Evolutionary conservation across 2,888 invertebrate genomes (phyloP), one percentile per base, ranked within the genome.

Genomic region (Dicranocentrus wangi): DNA sequence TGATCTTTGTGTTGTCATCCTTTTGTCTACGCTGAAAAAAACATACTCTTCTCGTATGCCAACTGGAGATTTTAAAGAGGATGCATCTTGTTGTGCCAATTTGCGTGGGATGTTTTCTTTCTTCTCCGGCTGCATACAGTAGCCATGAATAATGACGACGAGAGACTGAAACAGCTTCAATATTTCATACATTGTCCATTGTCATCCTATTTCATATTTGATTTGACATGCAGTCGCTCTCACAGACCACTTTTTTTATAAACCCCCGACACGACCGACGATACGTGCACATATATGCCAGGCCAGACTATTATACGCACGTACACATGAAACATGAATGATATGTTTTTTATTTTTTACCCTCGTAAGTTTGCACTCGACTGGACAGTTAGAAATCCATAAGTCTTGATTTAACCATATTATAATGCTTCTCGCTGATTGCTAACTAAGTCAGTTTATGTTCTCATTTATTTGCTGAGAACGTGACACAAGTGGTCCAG

Each of bases 31-130:
- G 10, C 10, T 32, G 3, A 32, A 32, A 32, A 32, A 39, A 10
- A 17, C 28, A 63, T 61, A 15, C 21, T 39, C 21, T 39, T 55
- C 58, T 23, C 66, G 66, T 43, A 66, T 63, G 66, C 66, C 51
- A 53, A 63, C 76, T 69, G 42, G 68, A 73, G 82, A 78, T 78
- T 76, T n/a, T 82, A 82, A 82, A 82, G 78, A 82, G 82, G 82
- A 82, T 82, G 82, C 82, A 82, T 69, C 82, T 82, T 55, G 69
- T 82, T 82, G 65, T 73, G 78, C 78, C 82, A 82, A 82, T 82
- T 82, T 73, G 73, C 21, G 13, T 27, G 61, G 66, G 71, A 78
- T 63, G 21, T 61, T 66, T 43, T 53, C 58, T 39, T 28, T 61
- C 43, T 2, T 51, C n/a, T 43, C 47, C 25, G 55, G 15, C 8